Base-by-base conservation (phyloP, 2,113 vertebrate species). In the Daubentonia madagascariensis region DNA sequence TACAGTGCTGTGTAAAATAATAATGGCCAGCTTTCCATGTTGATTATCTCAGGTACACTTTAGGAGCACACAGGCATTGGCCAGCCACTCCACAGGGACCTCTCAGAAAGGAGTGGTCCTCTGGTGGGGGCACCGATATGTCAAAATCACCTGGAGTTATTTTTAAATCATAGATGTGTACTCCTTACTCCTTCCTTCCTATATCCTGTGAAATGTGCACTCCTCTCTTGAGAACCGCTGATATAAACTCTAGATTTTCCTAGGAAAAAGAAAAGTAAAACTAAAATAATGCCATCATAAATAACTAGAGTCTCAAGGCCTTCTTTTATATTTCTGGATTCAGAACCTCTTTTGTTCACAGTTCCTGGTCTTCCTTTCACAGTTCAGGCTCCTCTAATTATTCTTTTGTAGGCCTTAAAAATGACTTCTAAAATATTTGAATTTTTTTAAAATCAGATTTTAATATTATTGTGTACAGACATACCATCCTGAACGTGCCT, bases 361-460 rank as follows among this genome's bases (percentile, higher is more conserved):
- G 22, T 54, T 73, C 17, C 30, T 72, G 9, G 6, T 89, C 76
- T 91, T 91, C 37, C 63, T 97, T 93, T 92, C 40, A 5, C 32
- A 89, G 68, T 92, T 61, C 67, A 70, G 20, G 16, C 28, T 95
- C 72, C 76, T 96, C 70, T 65, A 65, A n/a, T 75, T 75, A 88
- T 61, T 89, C 23, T 85, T n/a, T 35, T 85, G 3, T 63, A 90
- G 20, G 35, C 32, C 67, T 95, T 92, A 11, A 57, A 76, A 94
- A 88, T 95, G 28, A 92, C n/a, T 89, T 94, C 32, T 0, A 80
- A 83, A 50, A 11, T 50, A 59, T 85, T 48, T 89, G 22, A n/a
- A 16, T 85, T 80, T 52, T 89, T 45, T 67, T 16, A 54, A 95
- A 95, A 72, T 85, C 67, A 96, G 13, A 94, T 80, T 88, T 92